These are phyloP conservation scores for Strix aluco DNA, from an alignment of 2,113 vertebrate genomes.

Conservation along the genomic window DNA sequence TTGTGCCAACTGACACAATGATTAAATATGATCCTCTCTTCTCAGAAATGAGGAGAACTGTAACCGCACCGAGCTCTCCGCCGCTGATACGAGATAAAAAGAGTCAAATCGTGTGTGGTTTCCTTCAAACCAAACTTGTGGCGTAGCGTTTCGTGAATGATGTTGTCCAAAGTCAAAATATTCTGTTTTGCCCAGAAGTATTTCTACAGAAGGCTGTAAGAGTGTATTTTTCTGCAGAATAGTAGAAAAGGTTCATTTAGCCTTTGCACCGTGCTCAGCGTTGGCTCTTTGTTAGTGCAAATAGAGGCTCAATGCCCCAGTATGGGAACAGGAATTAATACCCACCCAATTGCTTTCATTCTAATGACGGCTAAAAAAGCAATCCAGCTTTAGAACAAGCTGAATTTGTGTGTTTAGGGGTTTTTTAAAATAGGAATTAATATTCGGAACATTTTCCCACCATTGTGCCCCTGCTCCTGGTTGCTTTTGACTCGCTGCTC, in stretches of 20 bases:
- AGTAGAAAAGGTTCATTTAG: not conserved
- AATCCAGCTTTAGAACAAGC: not conserved
- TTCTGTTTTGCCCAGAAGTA: constrained; percentile 7
- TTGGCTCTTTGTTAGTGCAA: not conserved
- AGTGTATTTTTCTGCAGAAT: not conserved
- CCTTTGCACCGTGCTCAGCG: fast-evolving
- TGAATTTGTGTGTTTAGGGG: not conserved
- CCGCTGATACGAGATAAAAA: constrained; percentile 47
- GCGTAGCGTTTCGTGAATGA: constrained; percentile 12
- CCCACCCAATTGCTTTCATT: not conserved
- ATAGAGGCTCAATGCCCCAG: fast-evolving
- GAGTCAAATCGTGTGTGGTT: constrained; percentile 48
- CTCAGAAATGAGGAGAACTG: constrained; percentile 64
- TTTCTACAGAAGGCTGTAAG: not conserved
- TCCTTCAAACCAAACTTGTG: constrained; percentile 63
- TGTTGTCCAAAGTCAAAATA: constrained; percentile 32
- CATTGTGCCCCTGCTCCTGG: not conserved
- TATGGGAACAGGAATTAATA: not conserved
- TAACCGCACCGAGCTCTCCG: constrained; percentile 54
- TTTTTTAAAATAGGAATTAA: not conserved
- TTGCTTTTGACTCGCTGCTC: not conserved
- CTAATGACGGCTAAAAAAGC: not conserved
- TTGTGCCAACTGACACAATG: constrained; percentile 68
- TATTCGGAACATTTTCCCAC: not conserved
- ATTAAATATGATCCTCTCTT: constrained; percentile 59